Percentiles rank a stretch among this genome's conserved stretches.
These are phyloP conservation scores for Troides helena DNA, from an alignment of 2,888 invertebrate species.

Conservation along the genomic window DNA sequence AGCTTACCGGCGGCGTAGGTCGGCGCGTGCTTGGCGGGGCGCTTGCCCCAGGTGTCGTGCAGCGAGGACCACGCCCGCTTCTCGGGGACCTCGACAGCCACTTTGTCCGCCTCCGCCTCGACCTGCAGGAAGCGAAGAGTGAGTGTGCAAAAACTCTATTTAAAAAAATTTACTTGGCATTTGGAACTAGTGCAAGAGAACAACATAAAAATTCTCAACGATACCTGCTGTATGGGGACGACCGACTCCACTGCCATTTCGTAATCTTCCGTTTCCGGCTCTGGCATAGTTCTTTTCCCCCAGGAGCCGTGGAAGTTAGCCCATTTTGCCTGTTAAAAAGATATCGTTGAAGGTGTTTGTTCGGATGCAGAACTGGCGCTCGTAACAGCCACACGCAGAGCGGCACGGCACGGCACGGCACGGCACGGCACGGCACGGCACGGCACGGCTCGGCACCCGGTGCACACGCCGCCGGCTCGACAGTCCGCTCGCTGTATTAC, in stretches of 20 bases:
- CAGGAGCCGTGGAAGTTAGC: conserved; percentile 84
- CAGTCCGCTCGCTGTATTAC: no score
- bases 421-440: no score
- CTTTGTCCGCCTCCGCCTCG: conserved; percentile 22
- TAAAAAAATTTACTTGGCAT: neutral
- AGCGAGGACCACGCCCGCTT: conserved; percentile 86
- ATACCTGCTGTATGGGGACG: conserved; percentile 58
- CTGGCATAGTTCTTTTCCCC: conserved; percentile 81
- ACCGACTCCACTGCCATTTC: conserved; percentile 61
- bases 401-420: no score
- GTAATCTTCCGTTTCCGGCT: conserved; percentile 68
- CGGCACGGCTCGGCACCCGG: no score
- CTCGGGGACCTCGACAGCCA: conserved; percentile 58
- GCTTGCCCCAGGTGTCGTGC: conserved; percentile 88
- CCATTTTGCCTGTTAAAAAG: conserved; percentile 81
- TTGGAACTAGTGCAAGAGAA: neutral
- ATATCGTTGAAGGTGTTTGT: no score
- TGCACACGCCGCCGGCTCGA: no score
- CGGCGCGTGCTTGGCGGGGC: conserved; percentile 72
- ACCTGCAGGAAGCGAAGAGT: neutral
- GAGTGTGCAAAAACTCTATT: neutral
- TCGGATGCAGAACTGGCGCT: no score
- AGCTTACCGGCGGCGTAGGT: conserved; percentile 59
- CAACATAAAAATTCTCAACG: neutral
- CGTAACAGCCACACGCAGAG: no score